Conservation (phyloP, 2,113 vertebrate genomes). For the Sinocyclocheilus maitianheensis region DNA sequence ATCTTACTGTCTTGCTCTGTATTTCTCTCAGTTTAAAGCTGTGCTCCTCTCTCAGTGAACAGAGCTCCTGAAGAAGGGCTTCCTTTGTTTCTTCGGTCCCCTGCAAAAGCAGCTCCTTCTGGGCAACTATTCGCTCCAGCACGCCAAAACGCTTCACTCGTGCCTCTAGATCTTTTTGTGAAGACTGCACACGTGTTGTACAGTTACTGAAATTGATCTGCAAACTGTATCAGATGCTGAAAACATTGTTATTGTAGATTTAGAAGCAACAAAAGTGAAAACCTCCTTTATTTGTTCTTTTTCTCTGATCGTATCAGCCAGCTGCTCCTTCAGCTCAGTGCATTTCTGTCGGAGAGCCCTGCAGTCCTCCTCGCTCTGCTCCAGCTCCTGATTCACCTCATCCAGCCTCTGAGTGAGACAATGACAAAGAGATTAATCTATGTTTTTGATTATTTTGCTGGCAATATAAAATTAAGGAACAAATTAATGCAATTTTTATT, state of each 20-base stretch:
- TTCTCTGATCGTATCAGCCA: conserved; percentile 50
- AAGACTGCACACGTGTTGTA: conserved; percentile 44
- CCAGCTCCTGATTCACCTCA: conserved; percentile 70
- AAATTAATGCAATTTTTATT: background rate
- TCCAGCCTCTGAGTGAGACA: conserved; percentile 69
- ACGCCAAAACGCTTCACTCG: conserved; percentile 52
- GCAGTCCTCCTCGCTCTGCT: conserved; percentile 64
- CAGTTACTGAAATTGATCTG: background rate
- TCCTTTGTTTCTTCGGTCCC: conserved; percentile 56
- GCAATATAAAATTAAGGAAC: background rate
- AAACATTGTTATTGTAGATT: background rate
- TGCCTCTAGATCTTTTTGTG: conserved; percentile 60
- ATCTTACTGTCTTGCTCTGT: conserved; percentile 44
- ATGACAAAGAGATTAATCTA: background rate
- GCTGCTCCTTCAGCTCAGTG: conserved; percentile 66
- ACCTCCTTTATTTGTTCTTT: conserved; percentile 63
- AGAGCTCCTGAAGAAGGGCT: conserved; percentile 59
- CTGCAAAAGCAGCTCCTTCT: conserved; percentile 72
- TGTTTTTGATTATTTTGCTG: background rate
- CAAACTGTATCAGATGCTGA: background rate
- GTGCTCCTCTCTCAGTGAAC: conserved; percentile 60
- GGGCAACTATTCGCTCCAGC: conserved; percentile 69
- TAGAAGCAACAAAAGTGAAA: background rate
- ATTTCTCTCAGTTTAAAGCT: conserved; percentile 50
- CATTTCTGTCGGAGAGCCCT: conserved; percentile 66